Evolutionary conservation across 1,140 invertebrate genomes (phyloP).

Genomic region (Ceratina australensis): DNA sequence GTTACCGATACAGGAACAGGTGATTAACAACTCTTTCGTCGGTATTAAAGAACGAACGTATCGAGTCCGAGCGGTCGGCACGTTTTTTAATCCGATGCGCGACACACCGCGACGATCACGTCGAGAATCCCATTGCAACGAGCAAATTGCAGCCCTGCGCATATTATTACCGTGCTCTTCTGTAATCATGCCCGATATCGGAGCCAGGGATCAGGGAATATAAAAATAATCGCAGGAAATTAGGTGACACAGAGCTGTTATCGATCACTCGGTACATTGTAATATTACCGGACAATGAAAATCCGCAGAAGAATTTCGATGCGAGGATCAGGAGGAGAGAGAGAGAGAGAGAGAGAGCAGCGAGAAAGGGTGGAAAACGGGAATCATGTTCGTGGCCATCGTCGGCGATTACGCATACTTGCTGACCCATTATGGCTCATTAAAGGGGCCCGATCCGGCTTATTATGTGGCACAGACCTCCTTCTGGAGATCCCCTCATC

Average conservation of each 20-base stretch:
- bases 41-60: no score
- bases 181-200: conserved; percentile 41
- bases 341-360: neutral
- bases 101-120: conserved; percentile 5
- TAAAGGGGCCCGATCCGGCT: conserved; percentile 75
- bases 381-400: conserved; percentile 63
- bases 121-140: conserved; percentile 7
- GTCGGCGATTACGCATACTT: conserved; percentile 76
- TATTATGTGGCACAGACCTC: conserved; percentile 70
- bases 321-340: neutral
- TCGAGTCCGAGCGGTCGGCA: no score
- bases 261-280: conserved; percentile 26
- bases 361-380: conserved; percentile 48
- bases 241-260: conserved; percentile 42
- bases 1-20: neutral
- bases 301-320: conserved; percentile 2
- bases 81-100: conserved; percentile 4
- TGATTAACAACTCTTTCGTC: neutral
- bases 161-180: conserved; percentile 38
- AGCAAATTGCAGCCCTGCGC: conserved; percentile 11
- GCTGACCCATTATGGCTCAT: conserved; percentile 77
- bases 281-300: neutral
- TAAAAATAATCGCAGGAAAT: conserved; percentile 41
- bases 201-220: neutral
- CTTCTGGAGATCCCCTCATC: conserved; percentile 30